Evolutionary conservation across 1,140 invertebrate species (phyloP).

Genomic region (Drosophila mauritiana): DNA sequence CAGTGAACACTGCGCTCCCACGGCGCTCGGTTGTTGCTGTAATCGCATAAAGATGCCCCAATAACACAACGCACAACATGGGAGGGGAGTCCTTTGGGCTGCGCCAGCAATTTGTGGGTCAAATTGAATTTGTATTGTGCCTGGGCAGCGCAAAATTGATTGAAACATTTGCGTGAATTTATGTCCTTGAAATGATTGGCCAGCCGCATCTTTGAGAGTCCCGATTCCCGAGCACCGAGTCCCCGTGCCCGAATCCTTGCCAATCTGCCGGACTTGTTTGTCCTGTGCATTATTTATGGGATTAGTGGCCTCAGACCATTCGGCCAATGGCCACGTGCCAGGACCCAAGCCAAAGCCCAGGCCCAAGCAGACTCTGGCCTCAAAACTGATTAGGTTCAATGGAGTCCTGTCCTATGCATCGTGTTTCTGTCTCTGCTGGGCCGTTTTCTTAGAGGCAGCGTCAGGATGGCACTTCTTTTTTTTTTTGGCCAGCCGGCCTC

Average conservation of each 20-base stretch:
- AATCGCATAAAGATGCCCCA: slow-evolving; percentile 80
- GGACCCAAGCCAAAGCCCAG: slow-evolving; percentile 25
- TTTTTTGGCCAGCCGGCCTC: slow-evolving; percentile 17
- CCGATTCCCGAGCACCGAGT: neutral
- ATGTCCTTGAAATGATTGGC: slow-evolving; percentile 81
- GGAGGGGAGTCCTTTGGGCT: slow-evolving; percentile 45
- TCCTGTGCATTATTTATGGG: slow-evolving; percentile 75
- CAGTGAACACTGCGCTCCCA: slow-evolving; percentile 20
- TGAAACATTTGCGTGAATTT: slow-evolving; percentile 82
- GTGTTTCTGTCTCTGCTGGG: slow-evolving; percentile 30
- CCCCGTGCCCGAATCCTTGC: slow-evolving; percentile 15
- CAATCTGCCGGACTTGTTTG: slow-evolving; percentile 32
- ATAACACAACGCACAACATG: slow-evolving; percentile 72
- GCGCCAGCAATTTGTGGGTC: slow-evolving; percentile 78
- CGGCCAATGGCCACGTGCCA: slow-evolving; percentile 65
- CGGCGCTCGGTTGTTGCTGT: slow-evolving; percentile 64
- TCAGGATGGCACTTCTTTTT: neutral
- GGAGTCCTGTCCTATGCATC: slow-evolving; percentile 45
- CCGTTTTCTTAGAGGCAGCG: slow-evolving; percentile 16
- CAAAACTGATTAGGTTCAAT: slow-evolving; percentile 80
- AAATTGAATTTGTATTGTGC: slow-evolving; percentile 83
- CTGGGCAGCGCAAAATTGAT: slow-evolving; percentile 73
- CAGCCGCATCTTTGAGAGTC: slow-evolving; percentile 63
- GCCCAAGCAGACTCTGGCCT: slow-evolving; percentile 68
- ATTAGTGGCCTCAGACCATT: slow-evolving; percentile 63